These are phyloP conservation scores for Dolichotis patagonum DNA, from an alignment of 2,113 vertebrate genomes.

Conservation along the genomic window DNA sequence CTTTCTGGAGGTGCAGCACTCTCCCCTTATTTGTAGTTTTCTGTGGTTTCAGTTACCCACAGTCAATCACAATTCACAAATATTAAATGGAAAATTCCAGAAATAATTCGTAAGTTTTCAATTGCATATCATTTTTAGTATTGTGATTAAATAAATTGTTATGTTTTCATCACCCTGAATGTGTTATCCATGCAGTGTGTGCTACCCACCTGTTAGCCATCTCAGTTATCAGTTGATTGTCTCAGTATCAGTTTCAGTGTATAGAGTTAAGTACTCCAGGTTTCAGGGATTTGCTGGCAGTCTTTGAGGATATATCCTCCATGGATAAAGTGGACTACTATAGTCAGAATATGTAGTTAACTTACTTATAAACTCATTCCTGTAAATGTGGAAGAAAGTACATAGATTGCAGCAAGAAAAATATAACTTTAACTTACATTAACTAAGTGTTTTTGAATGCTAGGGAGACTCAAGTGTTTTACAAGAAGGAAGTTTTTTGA, in stretches of 20 bases:
- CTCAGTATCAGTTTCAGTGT: background rate
- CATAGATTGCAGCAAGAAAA: background rate
- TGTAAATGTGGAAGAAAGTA: constrained; percentile 10
- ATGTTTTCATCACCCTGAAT: background rate
- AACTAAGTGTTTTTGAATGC: background rate
- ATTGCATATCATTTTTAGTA: background rate
- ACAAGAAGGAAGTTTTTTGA: background rate
- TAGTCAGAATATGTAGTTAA: background rate
- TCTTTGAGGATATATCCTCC: background rate
- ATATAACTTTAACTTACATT: background rate
- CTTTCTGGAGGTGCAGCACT: background rate
- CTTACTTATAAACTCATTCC: background rate
- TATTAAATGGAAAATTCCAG: background rate
- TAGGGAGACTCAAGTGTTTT: background rate
- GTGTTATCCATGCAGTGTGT: background rate
- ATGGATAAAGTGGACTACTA: background rate
- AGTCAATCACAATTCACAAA: background rate
- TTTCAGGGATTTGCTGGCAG: background rate
- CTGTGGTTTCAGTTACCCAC: background rate
- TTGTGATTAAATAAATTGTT: background rate
- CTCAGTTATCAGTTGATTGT: background rate
- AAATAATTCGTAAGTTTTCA: background rate
- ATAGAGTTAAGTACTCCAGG: background rate
- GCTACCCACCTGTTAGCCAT: background rate
- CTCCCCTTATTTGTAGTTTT: background rate